phyloP scores from a whole-genome alignment of 2,113 vertebrate species.

The Condylura cristata region DNA sequence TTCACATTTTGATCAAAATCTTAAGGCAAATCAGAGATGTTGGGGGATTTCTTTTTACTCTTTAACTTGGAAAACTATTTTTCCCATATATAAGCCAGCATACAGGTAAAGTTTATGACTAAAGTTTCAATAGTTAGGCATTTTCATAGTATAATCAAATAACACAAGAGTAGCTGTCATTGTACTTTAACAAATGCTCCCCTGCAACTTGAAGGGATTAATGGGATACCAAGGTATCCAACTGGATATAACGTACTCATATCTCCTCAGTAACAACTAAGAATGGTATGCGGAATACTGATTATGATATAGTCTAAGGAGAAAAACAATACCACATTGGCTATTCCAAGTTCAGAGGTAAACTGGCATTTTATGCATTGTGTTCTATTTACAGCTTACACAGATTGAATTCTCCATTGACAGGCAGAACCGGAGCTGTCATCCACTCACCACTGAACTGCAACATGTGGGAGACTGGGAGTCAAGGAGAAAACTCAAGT shows the following conservation, averaged over 20 bases:
- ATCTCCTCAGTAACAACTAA: not conserved
- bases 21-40: not conserved
- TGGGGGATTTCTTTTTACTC: not conserved
- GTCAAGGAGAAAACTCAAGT: not conserved
- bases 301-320: slow-evolving; percentile 26
- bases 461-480: not conserved
- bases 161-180: not conserved
- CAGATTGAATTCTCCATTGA: not conserved
- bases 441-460: not conserved
- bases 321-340: not conserved
- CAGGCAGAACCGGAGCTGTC: not conserved
- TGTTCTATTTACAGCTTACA: not conserved
- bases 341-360: slow-evolving; percentile 42
- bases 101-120: not conserved
- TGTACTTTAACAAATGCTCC: not conserved
- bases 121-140: not conserved
- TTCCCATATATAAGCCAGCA: not conserved
- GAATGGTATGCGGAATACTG: not conserved
- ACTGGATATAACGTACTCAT: not conserved
- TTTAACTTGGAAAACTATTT: not conserved
- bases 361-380: slow-evolving; percentile 10
- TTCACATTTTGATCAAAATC: not conserved
- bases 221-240: not conserved
- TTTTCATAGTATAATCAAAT: not conserved
- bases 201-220: not conserved